These are phyloP conservation scores for Betta splendens DNA, from an alignment of 2,797 vertebrate genomes.

Conservation along the genomic window DNA sequence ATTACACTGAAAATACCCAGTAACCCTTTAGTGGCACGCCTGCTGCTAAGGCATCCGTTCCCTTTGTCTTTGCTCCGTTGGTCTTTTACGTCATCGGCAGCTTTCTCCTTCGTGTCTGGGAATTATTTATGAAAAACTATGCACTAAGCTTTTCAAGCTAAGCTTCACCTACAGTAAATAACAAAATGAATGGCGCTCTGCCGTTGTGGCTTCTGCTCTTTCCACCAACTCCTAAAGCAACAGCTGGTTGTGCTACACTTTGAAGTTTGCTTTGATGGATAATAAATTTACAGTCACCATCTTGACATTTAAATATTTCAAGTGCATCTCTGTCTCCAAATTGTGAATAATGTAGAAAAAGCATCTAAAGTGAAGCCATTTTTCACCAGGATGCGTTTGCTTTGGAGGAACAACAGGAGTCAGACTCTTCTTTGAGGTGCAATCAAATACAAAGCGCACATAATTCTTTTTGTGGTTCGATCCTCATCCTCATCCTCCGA, in stretches of 20 bases:
- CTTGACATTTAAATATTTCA: slow-evolving; percentile 11
- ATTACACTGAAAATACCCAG: neutral
- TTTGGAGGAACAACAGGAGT: slow-evolving; percentile 17
- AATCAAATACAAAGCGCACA: slow-evolving; percentile 15
- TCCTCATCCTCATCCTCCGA: slow-evolving; percentile 6
- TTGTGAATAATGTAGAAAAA: slow-evolving; percentile 20
- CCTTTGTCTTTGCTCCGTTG: no score
- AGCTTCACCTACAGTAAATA: neutral
- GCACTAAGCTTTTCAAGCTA: neutral
- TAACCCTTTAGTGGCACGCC: neutral
- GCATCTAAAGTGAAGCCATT: slow-evolving; percentile 7
- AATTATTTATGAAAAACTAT: neutral
- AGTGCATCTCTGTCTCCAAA: slow-evolving; percentile 8
- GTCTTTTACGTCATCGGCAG: no score
- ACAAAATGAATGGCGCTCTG: neutral
- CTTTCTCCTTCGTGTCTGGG: no score
- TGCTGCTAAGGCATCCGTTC: neutral
- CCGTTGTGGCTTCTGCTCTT: neutral
- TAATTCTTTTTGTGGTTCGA: slow-evolving; percentile 21
- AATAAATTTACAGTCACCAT: neutral
- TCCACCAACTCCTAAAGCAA: slow-evolving; percentile 12
- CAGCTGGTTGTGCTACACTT: no score
- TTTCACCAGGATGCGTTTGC: slow-evolving; percentile 25
- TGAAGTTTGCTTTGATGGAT: slow-evolving; percentile 3
- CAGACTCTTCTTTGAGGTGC: slow-evolving; percentile 20